phyloP scores from a whole-genome alignment of 2,113 vertebrate genomes.

The Phylloscopus whistleri region DNA sequence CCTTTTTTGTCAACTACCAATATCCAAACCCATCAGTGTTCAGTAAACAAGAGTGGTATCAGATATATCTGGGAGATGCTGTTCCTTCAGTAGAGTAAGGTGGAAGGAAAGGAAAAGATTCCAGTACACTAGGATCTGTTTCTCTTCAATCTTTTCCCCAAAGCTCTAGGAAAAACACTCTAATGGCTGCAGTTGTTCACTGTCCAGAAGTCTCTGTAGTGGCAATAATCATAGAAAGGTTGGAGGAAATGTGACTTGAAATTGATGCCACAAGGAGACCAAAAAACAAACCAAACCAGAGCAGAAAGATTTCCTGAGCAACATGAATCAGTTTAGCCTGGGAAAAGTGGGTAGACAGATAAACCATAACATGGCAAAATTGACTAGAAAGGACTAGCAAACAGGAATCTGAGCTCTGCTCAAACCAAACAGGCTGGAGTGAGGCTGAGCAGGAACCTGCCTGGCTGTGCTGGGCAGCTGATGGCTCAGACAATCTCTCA shows the following conservation, averaged over 20 bases:
- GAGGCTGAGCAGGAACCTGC: background rate
- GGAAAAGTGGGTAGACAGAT: background rate
- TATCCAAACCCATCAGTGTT: background rate
- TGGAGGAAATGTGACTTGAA: background rate
- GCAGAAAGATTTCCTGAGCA: background rate
- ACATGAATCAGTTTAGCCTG: background rate
- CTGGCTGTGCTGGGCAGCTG: background rate
- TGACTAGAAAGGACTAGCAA: background rate
- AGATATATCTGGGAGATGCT: background rate
- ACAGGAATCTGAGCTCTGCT: background rate
- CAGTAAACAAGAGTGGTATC: fast-evolving
- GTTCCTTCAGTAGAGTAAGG: background rate
- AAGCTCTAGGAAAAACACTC: background rate
- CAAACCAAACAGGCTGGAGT: background rate
- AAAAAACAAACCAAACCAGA: background rate
- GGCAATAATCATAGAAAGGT: background rate
- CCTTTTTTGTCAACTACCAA: background rate
- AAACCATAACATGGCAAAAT: background rate
- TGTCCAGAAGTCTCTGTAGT: background rate
- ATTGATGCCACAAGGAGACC: background rate
- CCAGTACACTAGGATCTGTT: background rate
- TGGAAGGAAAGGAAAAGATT: background rate
- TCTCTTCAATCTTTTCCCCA: background rate
- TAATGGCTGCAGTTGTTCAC: background rate
- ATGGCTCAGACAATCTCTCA: background rate